These are phyloP conservation scores for Lasioglossum malachurum DNA, from an alignment of 2,888 invertebrate genomes.

Conservation along the genomic window DNA sequence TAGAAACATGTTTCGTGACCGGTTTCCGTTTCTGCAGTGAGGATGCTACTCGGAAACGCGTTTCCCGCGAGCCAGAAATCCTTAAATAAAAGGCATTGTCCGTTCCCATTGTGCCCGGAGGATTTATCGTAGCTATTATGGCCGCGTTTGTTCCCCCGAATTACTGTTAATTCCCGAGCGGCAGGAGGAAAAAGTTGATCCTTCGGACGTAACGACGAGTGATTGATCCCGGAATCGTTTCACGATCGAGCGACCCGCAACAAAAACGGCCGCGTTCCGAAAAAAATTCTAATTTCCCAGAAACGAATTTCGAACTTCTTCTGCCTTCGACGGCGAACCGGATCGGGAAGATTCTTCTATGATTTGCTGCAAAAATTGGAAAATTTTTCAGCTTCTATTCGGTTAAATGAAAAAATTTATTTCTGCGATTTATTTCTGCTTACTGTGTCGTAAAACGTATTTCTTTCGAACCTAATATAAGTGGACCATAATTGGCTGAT, in stretches of 20 bases:
- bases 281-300: slow-evolving; percentile 4
- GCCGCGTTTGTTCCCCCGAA: slow-evolving; percentile 13
- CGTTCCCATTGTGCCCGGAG: neutral
- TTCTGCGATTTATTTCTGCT: neutral
- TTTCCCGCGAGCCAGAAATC: slow-evolving; percentile 13
- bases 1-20: slow-evolving; percentile 21
- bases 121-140: slow-evolving; percentile 28
- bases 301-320: neutral
- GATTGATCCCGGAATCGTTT: slow-evolving; percentile 3
- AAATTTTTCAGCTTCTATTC: neutral
- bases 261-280: neutral
- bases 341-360: neutral
- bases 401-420: neutral
- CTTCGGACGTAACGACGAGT: neutral
- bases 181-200: slow-evolving; percentile 7
- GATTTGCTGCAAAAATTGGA: neutral
- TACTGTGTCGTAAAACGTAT: neutral
- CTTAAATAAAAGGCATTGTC: slow-evolving; percentile 23
- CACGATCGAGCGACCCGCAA: neutral
- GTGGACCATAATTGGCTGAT: neutral
- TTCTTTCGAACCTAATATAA: neutral
- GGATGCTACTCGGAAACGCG: slow-evolving; percentile 17
- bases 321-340: neutral
- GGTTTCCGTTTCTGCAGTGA: slow-evolving; percentile 17
- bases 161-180: slow-evolving; percentile 21